Evolutionary conservation across 2,888 invertebrate species (phyloP).

Genomic region (Scaptomyza tumidula): DNA sequence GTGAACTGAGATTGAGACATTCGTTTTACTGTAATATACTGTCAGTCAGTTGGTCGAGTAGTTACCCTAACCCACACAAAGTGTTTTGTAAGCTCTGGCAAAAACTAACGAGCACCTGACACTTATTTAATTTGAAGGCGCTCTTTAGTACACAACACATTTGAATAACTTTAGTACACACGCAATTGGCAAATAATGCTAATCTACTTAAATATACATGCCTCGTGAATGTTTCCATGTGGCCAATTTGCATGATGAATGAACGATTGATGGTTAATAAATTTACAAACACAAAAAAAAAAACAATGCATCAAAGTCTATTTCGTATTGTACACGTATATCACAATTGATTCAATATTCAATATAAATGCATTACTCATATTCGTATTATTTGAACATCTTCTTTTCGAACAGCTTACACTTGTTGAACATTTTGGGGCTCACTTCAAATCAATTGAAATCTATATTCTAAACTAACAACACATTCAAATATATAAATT

Average conservation of each 20-base stretch:
- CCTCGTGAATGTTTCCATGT: no score
- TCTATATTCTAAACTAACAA: slow-evolving; percentile 1
- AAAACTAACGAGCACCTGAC: slow-evolving; percentile 21
- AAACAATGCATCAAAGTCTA: neutral
- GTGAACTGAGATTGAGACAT: slow-evolving; percentile 30
- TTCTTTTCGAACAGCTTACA: neutral
- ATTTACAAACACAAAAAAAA: neutral
- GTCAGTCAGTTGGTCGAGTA: neutral
- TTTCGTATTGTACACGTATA: neutral
- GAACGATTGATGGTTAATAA: neutral
- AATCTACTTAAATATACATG: neutral
- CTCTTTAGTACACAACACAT: neutral
- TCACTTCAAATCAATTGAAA: slow-evolving; percentile 1
- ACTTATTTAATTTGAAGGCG: slow-evolving; percentile 18
- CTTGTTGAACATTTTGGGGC: slow-evolving; percentile 5
- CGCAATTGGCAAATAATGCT: neutral
- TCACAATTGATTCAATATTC: neutral
- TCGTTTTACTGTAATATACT: slow-evolving; percentile 8
- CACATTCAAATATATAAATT: slow-evolving; percentile 15
- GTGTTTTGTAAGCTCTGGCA: slow-evolving; percentile 4
- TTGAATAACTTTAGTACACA: neutral
- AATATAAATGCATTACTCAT: no score
- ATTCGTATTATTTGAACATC: neutral
- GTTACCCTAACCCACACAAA: neutral
- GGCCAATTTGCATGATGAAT: neutral